Base-by-base conservation (phyloP, 2,113 vertebrate genomes). In the Triplophysa tibetana region DNA sequence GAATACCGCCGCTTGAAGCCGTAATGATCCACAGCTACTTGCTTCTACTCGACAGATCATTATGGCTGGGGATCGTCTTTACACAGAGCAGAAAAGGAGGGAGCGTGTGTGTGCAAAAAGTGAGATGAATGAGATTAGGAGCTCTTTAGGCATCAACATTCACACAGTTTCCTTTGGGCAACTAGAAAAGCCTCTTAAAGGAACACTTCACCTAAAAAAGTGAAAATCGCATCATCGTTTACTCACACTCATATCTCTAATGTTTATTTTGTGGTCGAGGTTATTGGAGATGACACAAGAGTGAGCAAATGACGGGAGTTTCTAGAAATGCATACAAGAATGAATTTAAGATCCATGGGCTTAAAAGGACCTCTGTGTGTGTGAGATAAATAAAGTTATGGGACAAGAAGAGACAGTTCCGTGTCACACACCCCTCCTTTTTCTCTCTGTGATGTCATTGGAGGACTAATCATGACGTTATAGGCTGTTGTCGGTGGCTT, bases 1-100 rank as follows among this genome's bases (percentile, higher is more conserved):
- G 91, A 86, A 77, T 63, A 69, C 74, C 82, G 88, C 92, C 86
- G 87, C 73, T 5, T 81, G 84, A 84, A 86, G 82, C 81, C 91
- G 90, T 94, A 88, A 84, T 87, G 86, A 88, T 91, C 93, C 93
- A 93, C 93, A 56, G 65, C 45, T 65, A 63, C 64, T 68, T 80
- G 65, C 77, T 80, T 76, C 45, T 76, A 63, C 72, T 68, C 76
- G 72, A 80, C 75, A 80, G 77, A 64, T 62, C 29, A 33, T 77
- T 75, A 48, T 68, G 58, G 66, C 50, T 80, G 48, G 67, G 78
- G 54, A 23, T 60, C 58, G 50, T 67, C 43, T 52, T 81, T 43
- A 76, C 62, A 66, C 16, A 13, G 23, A 81, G 69, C 62, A 56
- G 69, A 69, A 79, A 79, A 29, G 1, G 19, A 43, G 61, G 70